phyloP scores from a whole-genome alignment of 1,140 invertebrate genomes.

The Leptopilina boulardi region DNA sequence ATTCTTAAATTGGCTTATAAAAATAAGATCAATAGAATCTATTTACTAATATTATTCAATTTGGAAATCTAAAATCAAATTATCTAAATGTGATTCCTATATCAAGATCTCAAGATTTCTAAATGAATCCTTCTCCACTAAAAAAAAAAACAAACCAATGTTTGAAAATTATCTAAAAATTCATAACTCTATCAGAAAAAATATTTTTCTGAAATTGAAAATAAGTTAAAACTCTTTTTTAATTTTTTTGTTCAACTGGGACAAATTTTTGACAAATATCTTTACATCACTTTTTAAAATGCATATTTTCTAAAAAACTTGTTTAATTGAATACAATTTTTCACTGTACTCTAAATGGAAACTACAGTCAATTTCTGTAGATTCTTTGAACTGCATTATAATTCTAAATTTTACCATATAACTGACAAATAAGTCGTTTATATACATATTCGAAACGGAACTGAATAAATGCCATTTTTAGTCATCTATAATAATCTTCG shows the following conservation, averaged over 20 bases:
- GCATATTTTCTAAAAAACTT: not conserved
- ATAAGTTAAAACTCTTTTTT: not conserved
- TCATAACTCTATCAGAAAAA: too few species aligned
- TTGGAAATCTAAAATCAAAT: not conserved
- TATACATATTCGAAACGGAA: not conserved
- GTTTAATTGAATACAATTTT: not conserved
- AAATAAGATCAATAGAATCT: not conserved
- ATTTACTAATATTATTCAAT: not conserved
- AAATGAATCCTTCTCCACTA: too few species aligned
- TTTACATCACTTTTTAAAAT: conserved; percentile 19
- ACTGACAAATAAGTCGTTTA: not conserved
- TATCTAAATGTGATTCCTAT: too few species aligned
- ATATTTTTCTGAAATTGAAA: not conserved
- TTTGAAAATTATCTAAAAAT: too few species aligned
- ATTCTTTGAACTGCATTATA: not conserved
- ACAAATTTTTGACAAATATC: not conserved
- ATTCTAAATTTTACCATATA: conserved; percentile 11
- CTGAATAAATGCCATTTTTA: not conserved
- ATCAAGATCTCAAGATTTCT: too few species aligned
- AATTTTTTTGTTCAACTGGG: not conserved
- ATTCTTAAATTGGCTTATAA: not conserved
- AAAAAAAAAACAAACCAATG: too few species aligned
- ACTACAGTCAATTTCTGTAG: not conserved
- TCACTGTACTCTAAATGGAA: not conserved
- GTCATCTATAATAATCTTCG: not conserved